Conservation (phyloP, 2,888 invertebrate genomes). For the Sericinus montela region DNA sequence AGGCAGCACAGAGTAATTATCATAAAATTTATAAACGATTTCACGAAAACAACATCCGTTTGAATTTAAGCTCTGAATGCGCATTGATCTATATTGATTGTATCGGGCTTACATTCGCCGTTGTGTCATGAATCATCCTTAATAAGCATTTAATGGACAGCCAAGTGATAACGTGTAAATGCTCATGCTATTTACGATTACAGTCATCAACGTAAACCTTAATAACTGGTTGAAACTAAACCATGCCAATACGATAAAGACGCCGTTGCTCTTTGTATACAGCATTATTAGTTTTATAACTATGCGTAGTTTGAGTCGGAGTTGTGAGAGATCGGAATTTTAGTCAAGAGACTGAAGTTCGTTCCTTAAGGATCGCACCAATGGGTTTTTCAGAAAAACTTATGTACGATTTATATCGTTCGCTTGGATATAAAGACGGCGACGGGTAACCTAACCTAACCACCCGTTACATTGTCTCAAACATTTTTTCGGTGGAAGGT, state of each 20-base stretch:
- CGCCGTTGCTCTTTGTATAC: slow-evolving; percentile 3
- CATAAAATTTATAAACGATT: not conserved
- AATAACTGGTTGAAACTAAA: slow-evolving; percentile 20
- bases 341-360: too few species aligned
- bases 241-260: slow-evolving; percentile 19
- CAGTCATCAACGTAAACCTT: slow-evolving; percentile 20
- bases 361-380: too few species aligned
- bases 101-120: slow-evolving; percentile 6
- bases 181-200: slow-evolving; percentile 12
- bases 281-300: slow-evolving; percentile 6
- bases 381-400: too few species aligned
- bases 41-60: slow-evolving; percentile 3
- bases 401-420: too few species aligned
- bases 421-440: too few species aligned
- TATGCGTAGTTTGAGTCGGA: too few species aligned
- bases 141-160: slow-evolving; percentile 17
- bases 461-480: too few species aligned
- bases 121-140: slow-evolving; percentile 8
- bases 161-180: slow-evolving; percentile 19
- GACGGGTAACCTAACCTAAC: too few species aligned
- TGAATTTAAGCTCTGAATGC: slow-evolving; percentile 8
- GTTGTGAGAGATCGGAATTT: too few species aligned
- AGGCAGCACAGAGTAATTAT: too few species aligned
- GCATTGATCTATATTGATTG: slow-evolving; percentile 10
- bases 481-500: too few species aligned